Conservation (phyloP, 2,797 vertebrate genomes). For the Hoplostethus mediterraneus region DNA sequence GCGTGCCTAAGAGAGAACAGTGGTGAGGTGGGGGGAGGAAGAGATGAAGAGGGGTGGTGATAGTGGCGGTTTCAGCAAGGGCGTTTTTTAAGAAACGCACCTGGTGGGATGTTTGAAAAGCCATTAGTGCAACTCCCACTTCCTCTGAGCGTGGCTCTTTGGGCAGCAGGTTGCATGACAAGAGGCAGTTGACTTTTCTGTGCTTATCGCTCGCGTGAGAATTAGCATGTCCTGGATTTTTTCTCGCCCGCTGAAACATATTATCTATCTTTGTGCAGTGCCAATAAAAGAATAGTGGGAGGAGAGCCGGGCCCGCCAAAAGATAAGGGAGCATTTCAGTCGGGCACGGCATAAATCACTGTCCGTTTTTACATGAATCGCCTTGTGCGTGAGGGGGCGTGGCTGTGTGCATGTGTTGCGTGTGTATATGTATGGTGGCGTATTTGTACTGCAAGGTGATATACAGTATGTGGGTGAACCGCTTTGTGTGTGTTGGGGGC, state of each 20-base stretch:
- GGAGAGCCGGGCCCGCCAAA: conserved; percentile 49
- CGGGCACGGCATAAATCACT: conserved; percentile 54
- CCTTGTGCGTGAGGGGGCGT: conserved; percentile 24
- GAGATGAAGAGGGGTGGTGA: conserved; percentile 19
- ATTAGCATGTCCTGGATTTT: conserved; percentile 49
- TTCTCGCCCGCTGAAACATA: conserved; percentile 59
- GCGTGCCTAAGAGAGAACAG: conserved; percentile 2
- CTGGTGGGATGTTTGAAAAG: conserved; percentile 74
- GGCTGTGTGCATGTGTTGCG: conserved; percentile 25
- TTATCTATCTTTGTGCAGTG: conserved; percentile 63
- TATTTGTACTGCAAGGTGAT: conserved; percentile 31
- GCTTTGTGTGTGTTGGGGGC: neutral
- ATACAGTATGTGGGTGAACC: conserved; percentile 9
- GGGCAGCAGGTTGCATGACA: conserved; percentile 78
- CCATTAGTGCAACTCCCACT: conserved; percentile 73
- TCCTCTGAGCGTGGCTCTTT: conserved; percentile 52
- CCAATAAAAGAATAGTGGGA: conserved; percentile 73
- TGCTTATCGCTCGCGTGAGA: conserved; percentile 70
- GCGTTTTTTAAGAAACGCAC: conserved; percentile 58
- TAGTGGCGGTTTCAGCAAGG: conserved; percentile 31
- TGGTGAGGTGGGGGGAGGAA: conserved; percentile 6
- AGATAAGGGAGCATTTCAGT: conserved; percentile 69
- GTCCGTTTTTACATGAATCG: conserved; percentile 51
- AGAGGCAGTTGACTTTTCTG: conserved; percentile 68
- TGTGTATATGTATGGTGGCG: conserved; percentile 15